Percentiles rank a stretch among this genome's conserved stretches.
phyloP scores from a whole-genome alignment of 2,888 invertebrate species.

The Baronia brevicornis region DNA sequence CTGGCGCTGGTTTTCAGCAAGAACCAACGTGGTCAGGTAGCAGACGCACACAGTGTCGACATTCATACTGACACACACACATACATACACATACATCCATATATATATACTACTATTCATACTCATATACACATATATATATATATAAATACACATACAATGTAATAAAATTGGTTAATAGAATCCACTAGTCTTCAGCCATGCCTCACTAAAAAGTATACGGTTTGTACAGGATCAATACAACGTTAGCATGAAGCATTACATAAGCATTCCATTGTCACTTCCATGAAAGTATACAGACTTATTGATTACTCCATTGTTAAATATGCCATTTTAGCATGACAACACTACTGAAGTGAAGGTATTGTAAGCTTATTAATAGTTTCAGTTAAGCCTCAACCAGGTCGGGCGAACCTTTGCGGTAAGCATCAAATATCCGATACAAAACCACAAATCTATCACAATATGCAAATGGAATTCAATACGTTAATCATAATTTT shows the following conservation, averaged over 20 bases:
- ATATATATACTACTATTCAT: no score
- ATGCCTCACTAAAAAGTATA: no score
- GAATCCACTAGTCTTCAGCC: no score
- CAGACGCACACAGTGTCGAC: no score
- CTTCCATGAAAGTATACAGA: constrained; percentile 18
- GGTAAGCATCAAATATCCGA: constrained; percentile 45
- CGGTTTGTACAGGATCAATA: no score
- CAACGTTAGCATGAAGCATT: constrained; percentile 8
- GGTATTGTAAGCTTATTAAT: constrained; percentile 13
- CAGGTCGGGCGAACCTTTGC: constrained; percentile 47
- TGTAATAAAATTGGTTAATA: no score
- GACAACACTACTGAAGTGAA: constrained; percentile 13
- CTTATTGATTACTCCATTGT: constrained; percentile 14
- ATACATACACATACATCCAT: no score
- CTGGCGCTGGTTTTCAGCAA: no score
- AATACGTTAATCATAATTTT: constrained; percentile 7
- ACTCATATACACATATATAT: no score
- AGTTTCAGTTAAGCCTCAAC: constrained; percentile 45
- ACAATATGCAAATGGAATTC: constrained; percentile 19
- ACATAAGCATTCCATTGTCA: constrained; percentile 16
- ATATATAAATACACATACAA: no score
- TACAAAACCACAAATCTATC: constrained; percentile 34
- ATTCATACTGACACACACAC: no score
- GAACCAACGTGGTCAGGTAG: no score
- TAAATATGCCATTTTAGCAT: constrained; percentile 9